phyloP scores from a whole-genome alignment of 1,140 invertebrate genomes.

The Hyles euphorbiae region DNA sequence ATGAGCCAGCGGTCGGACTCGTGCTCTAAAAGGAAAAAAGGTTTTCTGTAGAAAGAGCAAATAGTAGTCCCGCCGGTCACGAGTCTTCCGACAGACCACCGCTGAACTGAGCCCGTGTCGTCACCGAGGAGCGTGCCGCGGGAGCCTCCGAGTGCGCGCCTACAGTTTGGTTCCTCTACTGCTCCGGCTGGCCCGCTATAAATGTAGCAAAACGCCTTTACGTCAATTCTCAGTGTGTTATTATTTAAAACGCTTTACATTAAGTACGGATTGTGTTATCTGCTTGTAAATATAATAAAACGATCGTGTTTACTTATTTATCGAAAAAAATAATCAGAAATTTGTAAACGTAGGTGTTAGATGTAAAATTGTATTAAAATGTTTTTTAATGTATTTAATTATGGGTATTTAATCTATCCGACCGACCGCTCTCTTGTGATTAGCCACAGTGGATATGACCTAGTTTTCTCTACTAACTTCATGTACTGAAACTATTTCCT shows the following conservation, averaged over 20 bases:
- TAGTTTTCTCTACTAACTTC: conserved; percentile 50
- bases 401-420: conserved; percentile 67
- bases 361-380: conserved; percentile 74
- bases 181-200: conserved; percentile 61
- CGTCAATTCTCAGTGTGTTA: conserved; percentile 75
- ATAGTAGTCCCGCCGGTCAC: conserved; percentile 70
- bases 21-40: conserved; percentile 72
- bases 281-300: conserved; percentile 73
- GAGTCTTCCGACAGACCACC: conserved; percentile 69
- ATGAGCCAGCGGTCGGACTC: conserved; percentile 57
- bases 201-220: conserved; percentile 69
- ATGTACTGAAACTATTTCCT: conserved; percentile 44
- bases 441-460: conserved; percentile 56
- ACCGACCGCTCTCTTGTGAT: conserved; percentile 70
- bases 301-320: conserved; percentile 70
- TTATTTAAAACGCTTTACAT: conserved; percentile 73
- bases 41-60: conserved; percentile 67
- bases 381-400: conserved; percentile 66
- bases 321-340: conserved; percentile 66
- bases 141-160: not conserved
- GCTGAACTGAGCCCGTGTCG: conserved; percentile 39
- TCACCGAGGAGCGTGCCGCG: not conserved
- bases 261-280: conserved; percentile 68
- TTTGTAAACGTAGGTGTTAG: conserved; percentile 70
- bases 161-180: conserved; percentile 31